These are phyloP conservation scores for Rostratula benghalensis DNA, from an alignment of 2,113 vertebrate species.

Conservation along the genomic window DNA sequence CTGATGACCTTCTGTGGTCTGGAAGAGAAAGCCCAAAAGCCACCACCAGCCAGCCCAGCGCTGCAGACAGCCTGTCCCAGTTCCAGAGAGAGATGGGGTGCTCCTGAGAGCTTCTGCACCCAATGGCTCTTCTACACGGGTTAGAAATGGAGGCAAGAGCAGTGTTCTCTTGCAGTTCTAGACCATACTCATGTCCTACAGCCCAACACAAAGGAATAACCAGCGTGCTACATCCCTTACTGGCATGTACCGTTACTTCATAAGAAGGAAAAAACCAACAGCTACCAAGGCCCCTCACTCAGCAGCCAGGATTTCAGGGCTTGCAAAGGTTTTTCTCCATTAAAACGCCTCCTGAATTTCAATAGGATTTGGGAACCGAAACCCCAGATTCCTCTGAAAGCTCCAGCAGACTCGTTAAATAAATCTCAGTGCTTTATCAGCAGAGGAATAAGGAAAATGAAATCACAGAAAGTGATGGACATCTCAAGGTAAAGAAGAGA, in stretches of 20 bases:
- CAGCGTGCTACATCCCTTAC: not conserved
- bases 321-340: not conserved
- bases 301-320: not conserved
- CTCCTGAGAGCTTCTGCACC: not conserved
- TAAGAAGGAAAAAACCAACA: no score
- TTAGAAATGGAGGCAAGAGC: not conserved
- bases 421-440: not conserved
- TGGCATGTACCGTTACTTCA: fast-evolving
- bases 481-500: not conserved
- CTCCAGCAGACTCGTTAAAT: not conserved
- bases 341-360: not conserved
- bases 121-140: not conserved
- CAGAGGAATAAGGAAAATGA: not conserved
- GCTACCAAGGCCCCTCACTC: not conserved
- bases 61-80: not conserved
- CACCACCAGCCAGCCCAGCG: not conserved
- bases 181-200: fast-evolving
- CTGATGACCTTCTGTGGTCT: not conserved
- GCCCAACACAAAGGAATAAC: not conserved
- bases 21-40: not conserved
- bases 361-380: not conserved
- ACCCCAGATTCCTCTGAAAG: not conserved
- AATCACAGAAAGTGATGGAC: not conserved
- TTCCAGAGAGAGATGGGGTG: not conserved
- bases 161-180: not conserved